Conservation (phyloP, 2,888 invertebrate species). For the Dendrolimus pini region DNA sequence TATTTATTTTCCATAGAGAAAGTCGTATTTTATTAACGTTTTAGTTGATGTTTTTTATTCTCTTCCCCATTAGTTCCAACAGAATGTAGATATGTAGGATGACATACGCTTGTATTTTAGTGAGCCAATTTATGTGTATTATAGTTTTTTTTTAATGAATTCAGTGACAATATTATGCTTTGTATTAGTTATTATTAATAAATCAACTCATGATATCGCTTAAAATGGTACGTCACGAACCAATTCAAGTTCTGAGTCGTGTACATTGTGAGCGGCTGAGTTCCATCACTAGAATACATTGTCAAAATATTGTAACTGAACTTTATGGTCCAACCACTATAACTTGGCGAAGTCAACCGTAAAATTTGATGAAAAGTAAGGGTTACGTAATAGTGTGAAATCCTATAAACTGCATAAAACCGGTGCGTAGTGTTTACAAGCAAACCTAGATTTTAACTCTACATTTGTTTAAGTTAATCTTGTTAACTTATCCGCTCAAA, state of each 20-base stretch:
- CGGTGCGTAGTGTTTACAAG: too few relatives aligned
- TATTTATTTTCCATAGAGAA: conserved; percentile 76
- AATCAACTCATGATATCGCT: not conserved
- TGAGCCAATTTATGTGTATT: conserved; percentile 68
- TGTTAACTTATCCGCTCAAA: too few relatives aligned
- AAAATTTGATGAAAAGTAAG: too few relatives aligned
- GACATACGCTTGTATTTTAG: conserved; percentile 76
- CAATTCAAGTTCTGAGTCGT: too few relatives aligned
- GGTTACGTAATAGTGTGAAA: too few relatives aligned
- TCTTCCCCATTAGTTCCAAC: conserved; percentile 67
- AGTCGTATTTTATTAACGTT: conserved; percentile 77
- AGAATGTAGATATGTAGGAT: conserved; percentile 69
- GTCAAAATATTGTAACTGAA: conserved; percentile 53
- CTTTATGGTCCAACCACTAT: not conserved
- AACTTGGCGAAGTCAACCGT: not conserved
- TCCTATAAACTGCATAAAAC: too few relatives aligned
- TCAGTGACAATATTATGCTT: conserved; percentile 52
- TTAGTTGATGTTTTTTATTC: conserved; percentile 73
- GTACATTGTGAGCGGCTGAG: too few relatives aligned
- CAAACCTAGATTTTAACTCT: too few relatives aligned
- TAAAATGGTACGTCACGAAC: too few relatives aligned
- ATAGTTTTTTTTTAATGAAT: conserved; percentile 50
- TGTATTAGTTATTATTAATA: conserved; percentile 18
- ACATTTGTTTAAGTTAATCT: too few relatives aligned
- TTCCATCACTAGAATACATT: conserved; percentile 26